Conservation (phyloP, 2,113 vertebrate species). For the Chlorodrepanis virens region DNA sequence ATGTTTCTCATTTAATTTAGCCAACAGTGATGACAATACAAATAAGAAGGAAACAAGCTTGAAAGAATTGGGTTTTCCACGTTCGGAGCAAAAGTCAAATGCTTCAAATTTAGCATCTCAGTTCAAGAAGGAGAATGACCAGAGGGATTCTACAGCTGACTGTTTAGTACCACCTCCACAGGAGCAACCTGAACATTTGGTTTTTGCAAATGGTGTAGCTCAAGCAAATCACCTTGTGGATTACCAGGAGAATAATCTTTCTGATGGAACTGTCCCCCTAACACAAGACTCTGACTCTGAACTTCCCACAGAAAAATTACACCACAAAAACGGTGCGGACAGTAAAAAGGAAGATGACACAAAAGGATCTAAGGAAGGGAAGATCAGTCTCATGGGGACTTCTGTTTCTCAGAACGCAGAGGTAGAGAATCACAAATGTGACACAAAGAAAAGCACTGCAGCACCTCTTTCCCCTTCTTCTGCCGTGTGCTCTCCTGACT, state of each 20-base stretch:
- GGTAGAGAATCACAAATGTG: neutral
- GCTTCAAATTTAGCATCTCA: constrained; percentile 24
- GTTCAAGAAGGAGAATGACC: constrained; percentile 11
- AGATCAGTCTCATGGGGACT: neutral
- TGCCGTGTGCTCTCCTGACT: neutral
- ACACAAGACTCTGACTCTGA: neutral
- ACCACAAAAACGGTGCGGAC: neutral
- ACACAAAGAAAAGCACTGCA: neutral
- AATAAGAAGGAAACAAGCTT: constrained; percentile 8
- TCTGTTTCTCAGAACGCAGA: constrained; percentile 3
- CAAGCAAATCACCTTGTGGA: neutral
- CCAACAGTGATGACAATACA: constrained; percentile 42
- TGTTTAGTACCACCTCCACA: neutral
- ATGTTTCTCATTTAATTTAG: constrained; percentile 57
- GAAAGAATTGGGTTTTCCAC: constrained; percentile 14
- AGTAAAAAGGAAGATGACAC: neutral
- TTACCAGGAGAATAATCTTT: constrained; percentile 1
- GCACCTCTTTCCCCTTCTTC: constrained; percentile 49
- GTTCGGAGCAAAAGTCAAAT: constrained; percentile 30
- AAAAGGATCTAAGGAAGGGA: neutral
- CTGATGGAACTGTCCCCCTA: neutral
- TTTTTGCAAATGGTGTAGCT: neutral
- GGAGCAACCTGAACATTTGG: constrained; percentile 1
- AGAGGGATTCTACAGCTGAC: neutral
- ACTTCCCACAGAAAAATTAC: neutral